Evolutionary conservation across 2,113 vertebrate genomes (phyloP).

Genomic region (Microcebus ravelobensis): DNA sequence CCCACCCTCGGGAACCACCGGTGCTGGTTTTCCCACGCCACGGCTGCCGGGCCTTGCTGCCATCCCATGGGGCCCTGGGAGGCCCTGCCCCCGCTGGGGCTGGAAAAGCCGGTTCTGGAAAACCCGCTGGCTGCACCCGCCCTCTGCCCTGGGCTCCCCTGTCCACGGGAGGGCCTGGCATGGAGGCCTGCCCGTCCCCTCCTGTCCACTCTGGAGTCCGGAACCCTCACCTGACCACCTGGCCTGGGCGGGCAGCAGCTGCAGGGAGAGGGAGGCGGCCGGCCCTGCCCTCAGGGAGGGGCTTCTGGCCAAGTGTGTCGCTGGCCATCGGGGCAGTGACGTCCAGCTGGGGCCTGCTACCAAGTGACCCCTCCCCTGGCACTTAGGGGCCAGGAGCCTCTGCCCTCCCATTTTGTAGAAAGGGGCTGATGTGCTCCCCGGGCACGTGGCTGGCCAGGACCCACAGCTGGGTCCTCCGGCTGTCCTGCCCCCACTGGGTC

Average conservation of each 20-base stretch:
- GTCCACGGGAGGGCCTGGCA: background rate
- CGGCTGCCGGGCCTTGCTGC: conserved; percentile 34
- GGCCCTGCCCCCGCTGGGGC: background rate
- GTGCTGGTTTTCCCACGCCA: conserved; percentile 84
- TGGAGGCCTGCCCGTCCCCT: background rate
- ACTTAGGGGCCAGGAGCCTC: accelerated
- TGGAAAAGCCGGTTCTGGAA: conserved; percentile 67
- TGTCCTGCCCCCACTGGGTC: accelerated
- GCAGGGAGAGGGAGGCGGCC: background rate
- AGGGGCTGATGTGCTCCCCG: background rate
- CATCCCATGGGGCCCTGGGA: conserved; percentile 50
- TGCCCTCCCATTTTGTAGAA: background rate
- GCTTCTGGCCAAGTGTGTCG: accelerated
- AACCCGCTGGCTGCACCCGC: background rate
- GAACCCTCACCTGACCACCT: background rate
- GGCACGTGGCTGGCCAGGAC: background rate
- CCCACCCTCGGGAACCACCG: conserved; percentile 82
- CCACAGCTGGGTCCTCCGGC: background rate
- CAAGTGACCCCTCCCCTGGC: no score
- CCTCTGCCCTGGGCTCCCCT: background rate
- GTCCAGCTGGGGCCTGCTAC: background rate
- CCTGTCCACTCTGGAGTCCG: background rate
- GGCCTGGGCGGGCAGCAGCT: background rate
- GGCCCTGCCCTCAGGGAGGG: no score
- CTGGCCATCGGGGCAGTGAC: background rate